Evolutionary conservation across 2,113 vertebrate genomes (phyloP), one percentile per base, ranked within the genome.

Genomic region (Elaphurus davidianus): DNA sequence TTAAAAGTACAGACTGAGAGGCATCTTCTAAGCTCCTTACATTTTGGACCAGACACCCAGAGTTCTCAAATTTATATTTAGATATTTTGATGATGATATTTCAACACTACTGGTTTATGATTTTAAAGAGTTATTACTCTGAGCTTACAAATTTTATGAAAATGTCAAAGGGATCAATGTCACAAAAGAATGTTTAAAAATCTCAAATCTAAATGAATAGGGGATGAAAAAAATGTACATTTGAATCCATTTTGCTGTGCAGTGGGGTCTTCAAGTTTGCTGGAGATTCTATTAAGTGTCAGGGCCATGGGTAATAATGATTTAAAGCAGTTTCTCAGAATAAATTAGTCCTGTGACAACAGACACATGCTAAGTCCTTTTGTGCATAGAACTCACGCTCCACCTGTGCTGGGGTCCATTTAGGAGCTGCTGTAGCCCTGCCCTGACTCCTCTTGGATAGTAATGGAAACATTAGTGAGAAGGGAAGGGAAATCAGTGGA

Each of bases 161-260:
- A 96, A 85, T 62, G 17, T 19, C 57, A 57, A 90, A 57, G 16
- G 23, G 30, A 15, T 76, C 14, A 21, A 79, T 30, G 11, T 30
- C 7, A 78, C 27, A 71, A n/a, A n/a, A 78, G 71, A 33, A 43
- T 27, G 21, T 78, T 92, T 50, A 55, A 74, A 28, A 78, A 93
- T 14, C 16, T 17, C 14, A 64, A 25, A 67, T 95, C 33, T 98
- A 57, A 92, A 95, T 0, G 16, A 94, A 28, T 10, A 1, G 30
- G 47, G 84, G 92, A 62, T 47, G 89, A 13, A 33, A 17, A 87
- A 87, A 83, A 82, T 27, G 95, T 91, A 60, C 92, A 59, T 71
- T 97, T 94, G 92, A 97, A 98, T 97, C 55, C 91, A 76, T 96
- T 82, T 98, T 90, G 21, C 12, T 40, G 4, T 95, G 87, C 36